Evolutionary conservation across 2,113 vertebrate genomes (phyloP).

Genomic region (Petrocephalus zakoni): DNA sequence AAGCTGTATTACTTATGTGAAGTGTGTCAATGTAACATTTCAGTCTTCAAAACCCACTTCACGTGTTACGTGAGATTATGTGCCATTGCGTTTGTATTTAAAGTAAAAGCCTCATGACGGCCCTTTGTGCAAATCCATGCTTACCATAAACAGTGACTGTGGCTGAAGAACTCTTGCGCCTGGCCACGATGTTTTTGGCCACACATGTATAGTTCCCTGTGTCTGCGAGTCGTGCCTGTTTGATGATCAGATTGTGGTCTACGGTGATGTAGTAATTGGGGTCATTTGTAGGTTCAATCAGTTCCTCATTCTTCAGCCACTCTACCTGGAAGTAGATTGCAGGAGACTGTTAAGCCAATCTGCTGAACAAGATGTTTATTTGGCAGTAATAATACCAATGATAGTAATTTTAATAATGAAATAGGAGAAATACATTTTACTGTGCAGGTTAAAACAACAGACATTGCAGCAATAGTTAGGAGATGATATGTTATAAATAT

Average conservation of each 20-base stretch:
- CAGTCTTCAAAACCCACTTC: background rate
- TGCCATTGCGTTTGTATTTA: background rate
- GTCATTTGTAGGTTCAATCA: conserved; percentile 79
- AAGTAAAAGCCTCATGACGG: background rate
- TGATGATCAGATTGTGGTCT: conserved; percentile 91
- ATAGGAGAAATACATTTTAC: background rate
- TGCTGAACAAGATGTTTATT: background rate
- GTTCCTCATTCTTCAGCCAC: conserved; percentile 90
- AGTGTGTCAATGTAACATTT: background rate
- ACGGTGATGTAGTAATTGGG: conserved; percentile 84
- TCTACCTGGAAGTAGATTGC: conserved; percentile 72
- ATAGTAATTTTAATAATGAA: background rate
- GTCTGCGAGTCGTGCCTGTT: conserved; percentile 86
- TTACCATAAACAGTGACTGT: conserved; percentile 86
- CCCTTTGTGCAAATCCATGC: background rate
- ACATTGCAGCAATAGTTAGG: background rate
- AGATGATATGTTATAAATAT: background rate
- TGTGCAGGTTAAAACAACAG: background rate
- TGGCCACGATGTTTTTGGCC: conserved; percentile 96
- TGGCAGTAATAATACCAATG: background rate
- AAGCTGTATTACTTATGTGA: background rate
- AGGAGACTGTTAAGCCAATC: background rate
- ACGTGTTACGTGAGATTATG: background rate
- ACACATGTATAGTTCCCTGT: conserved; percentile 97
- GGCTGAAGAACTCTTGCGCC: conserved; percentile 81